A percentile compares a stretch with the other conserved stretches of the same genome.
phyloP scores from a whole-genome alignment of 2,113 vertebrate species.

The Melanocharis versteri region DNA sequence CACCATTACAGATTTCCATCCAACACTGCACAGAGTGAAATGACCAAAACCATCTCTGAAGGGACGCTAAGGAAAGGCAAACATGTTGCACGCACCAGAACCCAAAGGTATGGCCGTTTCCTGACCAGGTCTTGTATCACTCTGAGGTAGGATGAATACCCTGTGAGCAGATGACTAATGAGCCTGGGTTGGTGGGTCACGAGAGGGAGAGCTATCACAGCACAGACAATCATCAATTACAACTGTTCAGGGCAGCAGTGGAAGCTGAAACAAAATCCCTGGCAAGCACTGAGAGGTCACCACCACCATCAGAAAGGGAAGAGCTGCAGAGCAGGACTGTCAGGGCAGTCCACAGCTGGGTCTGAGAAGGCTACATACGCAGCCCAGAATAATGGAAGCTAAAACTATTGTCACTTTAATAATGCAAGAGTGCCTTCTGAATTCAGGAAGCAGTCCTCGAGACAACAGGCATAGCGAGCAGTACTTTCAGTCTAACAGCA shows the following conservation, averaged over 20 bases:
- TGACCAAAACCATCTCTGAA: not conserved
- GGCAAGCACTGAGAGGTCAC: not conserved
- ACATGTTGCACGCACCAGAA: not conserved
- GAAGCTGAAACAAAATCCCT: not conserved
- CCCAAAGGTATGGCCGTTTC: not conserved
- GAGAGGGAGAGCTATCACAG: not conserved
- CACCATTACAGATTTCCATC: not conserved
- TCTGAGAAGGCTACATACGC: not conserved
- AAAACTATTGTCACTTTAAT: not conserved
- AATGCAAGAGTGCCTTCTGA: not conserved
- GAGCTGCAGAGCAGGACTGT: not conserved
- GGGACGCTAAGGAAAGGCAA: not conserved
- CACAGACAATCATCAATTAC: slow-evolving; percentile 19
- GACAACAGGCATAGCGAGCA: not conserved
- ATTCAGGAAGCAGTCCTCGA: not conserved
- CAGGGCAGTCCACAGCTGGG: not conserved
- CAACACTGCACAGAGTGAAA: not conserved
- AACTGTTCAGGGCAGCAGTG: not conserved
- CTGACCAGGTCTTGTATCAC: not conserved
- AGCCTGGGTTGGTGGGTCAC: slow-evolving; percentile 14
- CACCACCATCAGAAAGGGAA: not conserved
- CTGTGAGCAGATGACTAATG: not conserved
- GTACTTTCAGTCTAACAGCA: not conserved
- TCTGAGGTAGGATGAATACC: not conserved
- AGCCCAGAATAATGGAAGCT: not conserved